Conservation (phyloP, 35 echinoderm and acorn worm genomes). For the Ophiothrix spiculata region DNA sequence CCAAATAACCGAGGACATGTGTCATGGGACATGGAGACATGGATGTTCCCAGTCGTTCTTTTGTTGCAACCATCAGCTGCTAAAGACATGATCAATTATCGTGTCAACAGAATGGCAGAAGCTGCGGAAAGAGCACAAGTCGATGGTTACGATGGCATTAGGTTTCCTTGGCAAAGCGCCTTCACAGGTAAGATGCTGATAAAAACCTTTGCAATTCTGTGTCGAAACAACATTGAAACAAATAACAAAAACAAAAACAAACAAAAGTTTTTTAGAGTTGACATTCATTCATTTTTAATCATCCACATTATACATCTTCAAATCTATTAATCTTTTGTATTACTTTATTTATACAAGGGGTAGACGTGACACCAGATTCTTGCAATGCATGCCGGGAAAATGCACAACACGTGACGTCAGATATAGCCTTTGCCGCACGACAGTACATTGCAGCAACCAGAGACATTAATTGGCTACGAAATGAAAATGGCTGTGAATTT, state of each 20-base stretch:
- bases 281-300: no score
- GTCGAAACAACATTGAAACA: no score
- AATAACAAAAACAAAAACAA: no score
- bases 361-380: conserved; percentile 63
- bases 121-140: conserved; percentile 33
- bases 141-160: conserved; percentile 43
- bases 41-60: conserved; percentile 74
- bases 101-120: conserved; percentile 41
- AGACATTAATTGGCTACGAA: conserved; percentile 55
- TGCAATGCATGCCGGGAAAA: conserved; percentile 41
- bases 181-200: conserved; percentile 67
- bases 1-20: conserved; percentile 43
- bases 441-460: conserved; percentile 67
- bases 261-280: no score
- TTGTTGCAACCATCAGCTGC: conserved; percentile 61
- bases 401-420: conserved; percentile 83
- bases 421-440: conserved; percentile 81
- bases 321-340: no score
- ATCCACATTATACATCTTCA: no score
- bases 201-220: no score
- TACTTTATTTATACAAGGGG: conserved; percentile 24
- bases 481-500: conserved; percentile 58
- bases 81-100: conserved; percentile 36
- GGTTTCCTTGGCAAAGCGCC: conserved; percentile 73
- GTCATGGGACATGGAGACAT: conserved; percentile 81